Evolutionary conservation across 2,797 vertebrate genomes (phyloP).

Genomic region (Yasuhikotakia modesta): DNA sequence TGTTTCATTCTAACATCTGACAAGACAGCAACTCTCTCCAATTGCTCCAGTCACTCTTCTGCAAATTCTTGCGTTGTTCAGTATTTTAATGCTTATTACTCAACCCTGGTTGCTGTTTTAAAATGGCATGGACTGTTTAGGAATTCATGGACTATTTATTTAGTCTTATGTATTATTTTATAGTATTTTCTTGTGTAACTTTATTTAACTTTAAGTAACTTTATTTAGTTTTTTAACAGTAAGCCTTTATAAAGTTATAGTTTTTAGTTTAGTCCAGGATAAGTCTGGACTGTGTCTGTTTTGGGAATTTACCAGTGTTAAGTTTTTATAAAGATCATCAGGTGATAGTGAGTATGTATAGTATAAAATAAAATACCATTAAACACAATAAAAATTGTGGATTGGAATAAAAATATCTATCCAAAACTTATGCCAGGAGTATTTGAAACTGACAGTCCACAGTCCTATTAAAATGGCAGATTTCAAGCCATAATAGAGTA

Average conservation of each 20-base stretch:
- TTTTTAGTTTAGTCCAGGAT: neutral
- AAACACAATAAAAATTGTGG: too few relatives aligned
- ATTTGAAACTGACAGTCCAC: neutral
- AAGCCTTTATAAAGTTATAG: too few relatives aligned
- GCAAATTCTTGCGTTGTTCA: neutral
- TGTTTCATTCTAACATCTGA: slow-evolving; percentile 26
- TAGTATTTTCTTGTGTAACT: too few relatives aligned
- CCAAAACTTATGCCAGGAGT: neutral
- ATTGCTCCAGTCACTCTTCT: slow-evolving; percentile 18
- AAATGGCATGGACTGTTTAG: neutral
- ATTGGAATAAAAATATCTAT: neutral
- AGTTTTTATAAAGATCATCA: too few relatives aligned
- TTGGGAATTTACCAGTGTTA: neutral
- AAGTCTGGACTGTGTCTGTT: neutral
- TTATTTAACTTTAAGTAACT: too few relatives aligned
- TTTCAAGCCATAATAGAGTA: slow-evolving; percentile 27
- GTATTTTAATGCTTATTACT: slow-evolving; percentile 2
- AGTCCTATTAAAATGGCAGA: neutral
- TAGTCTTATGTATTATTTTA: too few relatives aligned
- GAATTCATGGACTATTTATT: neutral
- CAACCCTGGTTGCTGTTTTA: neutral
- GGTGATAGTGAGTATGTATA: neutral
- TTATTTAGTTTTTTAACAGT: too few relatives aligned
- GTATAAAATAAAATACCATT: too few relatives aligned
- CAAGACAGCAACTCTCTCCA: slow-evolving; percentile 11